phyloP scores from a whole-genome alignment of 2,113 vertebrate species.

The Asarcornis scutulata region DNA sequence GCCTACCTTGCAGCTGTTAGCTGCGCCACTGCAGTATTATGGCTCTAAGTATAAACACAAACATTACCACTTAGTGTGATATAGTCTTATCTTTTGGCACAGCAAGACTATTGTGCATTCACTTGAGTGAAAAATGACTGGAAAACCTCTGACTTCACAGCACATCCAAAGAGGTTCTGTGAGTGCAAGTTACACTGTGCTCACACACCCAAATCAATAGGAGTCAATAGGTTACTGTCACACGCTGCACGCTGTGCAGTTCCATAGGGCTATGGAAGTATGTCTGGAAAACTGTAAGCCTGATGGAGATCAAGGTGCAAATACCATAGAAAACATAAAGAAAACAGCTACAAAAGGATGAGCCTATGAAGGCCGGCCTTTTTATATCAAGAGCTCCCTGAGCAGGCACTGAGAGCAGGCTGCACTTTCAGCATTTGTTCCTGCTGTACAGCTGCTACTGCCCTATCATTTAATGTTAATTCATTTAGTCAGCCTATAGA shows the following conservation, averaged over 20 bases:
- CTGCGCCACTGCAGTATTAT: not conserved
- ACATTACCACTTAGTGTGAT: not conserved
- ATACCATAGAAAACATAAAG: not conserved
- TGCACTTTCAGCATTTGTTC: fast-evolving
- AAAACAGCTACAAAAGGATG: not conserved
- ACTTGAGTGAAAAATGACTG: not conserved
- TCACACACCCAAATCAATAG: not conserved
- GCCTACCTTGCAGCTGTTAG: not conserved
- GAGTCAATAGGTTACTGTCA: not conserved
- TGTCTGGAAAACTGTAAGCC: not conserved
- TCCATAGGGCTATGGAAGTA: not conserved
- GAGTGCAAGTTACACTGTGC: not conserved
- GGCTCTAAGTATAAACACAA: not conserved
- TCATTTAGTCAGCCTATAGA: not conserved
- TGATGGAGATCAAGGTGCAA: not conserved
- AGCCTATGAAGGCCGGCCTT: not conserved
- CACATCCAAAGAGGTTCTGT: not conserved
- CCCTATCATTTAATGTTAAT: not conserved
- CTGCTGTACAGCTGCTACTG: not conserved
- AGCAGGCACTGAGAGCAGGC: not conserved
- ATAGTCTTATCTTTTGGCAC: not conserved
- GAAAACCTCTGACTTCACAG: not conserved
- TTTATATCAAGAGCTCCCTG: not conserved
- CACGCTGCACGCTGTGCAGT: not conserved
- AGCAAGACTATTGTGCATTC: not conserved